Conservation (phyloP, 2,888 invertebrate genomes). For the Drosophila limbata region DNA sequence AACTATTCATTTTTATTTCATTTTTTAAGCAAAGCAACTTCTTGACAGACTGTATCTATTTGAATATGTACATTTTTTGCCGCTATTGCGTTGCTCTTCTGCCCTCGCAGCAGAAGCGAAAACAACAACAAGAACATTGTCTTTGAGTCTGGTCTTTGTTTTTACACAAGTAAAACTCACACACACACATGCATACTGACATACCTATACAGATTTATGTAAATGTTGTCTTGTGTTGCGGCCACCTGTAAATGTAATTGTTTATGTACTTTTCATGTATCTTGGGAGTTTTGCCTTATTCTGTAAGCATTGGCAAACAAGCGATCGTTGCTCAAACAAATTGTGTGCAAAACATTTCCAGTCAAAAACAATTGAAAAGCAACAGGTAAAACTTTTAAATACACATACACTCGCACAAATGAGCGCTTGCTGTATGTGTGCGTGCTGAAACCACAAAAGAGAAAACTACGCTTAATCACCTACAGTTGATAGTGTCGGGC, state of each 20-base stretch:
- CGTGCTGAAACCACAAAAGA: slow-evolving; percentile 71
- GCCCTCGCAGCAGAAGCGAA: slow-evolving; percentile 43
- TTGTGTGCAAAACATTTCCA: slow-evolving; percentile 62
- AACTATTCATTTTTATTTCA: too few species aligned
- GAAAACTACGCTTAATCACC: slow-evolving; percentile 71
- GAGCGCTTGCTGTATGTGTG: slow-evolving; percentile 47
- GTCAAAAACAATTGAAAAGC: slow-evolving; percentile 73
- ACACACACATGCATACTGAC: neutral
- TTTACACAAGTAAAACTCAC: slow-evolving; percentile 53
- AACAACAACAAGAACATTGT: slow-evolving; percentile 49
- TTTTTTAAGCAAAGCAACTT: neutral
- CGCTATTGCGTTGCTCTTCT: slow-evolving; percentile 56
- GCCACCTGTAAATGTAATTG: slow-evolving; percentile 54
- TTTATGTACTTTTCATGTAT: slow-evolving; percentile 37
- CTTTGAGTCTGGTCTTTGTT: slow-evolving; percentile 64
- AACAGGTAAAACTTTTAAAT: slow-evolving; percentile 67
- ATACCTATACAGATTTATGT: slow-evolving; percentile 10
- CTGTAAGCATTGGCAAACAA: slow-evolving; percentile 40
- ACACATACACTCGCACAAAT: slow-evolving; percentile 45
- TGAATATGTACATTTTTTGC: slow-evolving; percentile 44
- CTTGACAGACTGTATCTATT: slow-evolving; percentile 14
- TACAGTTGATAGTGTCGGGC: slow-evolving; percentile 31
- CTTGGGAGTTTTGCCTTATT: slow-evolving; percentile 50
- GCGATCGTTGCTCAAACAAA: slow-evolving; percentile 46
- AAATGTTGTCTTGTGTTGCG: slow-evolving; percentile 13